phyloP scores from a whole-genome alignment of 2,888 invertebrate genomes.

The Pollenia griseotomentosa region DNA sequence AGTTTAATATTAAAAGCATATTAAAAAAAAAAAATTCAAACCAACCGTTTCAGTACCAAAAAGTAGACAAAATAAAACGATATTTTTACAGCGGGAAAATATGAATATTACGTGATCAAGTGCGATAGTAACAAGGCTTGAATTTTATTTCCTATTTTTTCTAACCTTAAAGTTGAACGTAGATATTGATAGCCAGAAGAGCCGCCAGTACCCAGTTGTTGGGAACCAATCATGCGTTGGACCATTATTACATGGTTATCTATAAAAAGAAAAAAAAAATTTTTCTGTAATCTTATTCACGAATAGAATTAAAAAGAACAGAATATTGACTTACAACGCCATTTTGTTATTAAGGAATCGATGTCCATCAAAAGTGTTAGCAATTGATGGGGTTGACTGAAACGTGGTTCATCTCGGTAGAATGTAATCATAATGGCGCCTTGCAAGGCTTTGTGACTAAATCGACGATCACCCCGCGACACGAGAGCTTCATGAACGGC shows the following conservation, averaged over 20 bases:
- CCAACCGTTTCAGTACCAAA: too few species aligned
- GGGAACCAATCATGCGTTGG: slow-evolving; percentile 99
- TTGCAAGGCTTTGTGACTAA: slow-evolving; percentile 96
- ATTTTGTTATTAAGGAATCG: slow-evolving; percentile 98
- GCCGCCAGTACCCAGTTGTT: slow-evolving; percentile 98
- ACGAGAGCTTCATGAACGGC: slow-evolving; percentile 93
- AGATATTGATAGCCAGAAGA: slow-evolving; percentile 99
- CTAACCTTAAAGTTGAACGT: slow-evolving; percentile 96
- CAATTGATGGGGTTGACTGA: slow-evolving; percentile 98
- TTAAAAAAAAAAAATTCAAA: too few species aligned
- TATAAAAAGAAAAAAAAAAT: slow-evolving; percentile 81
- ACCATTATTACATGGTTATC: slow-evolving; percentile 99
- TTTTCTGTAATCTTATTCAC: too few species aligned
- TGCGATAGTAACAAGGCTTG: background rate
- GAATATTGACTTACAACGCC: slow-evolving; percentile 92
- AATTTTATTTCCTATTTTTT: background rate
- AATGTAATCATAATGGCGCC: slow-evolving; percentile 99
- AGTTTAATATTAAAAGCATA: too few species aligned
- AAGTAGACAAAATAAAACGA: too few species aligned
- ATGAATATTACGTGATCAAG: too few species aligned
- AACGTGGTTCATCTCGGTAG: slow-evolving; percentile 98
- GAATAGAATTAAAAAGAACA: too few species aligned
- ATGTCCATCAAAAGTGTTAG: slow-evolving; percentile 98
- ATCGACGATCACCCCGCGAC: slow-evolving; percentile 89
- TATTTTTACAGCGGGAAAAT: too few species aligned